A percentile compares a stretch with the other conserved stretches of the same genome.
These are phyloP conservation scores for Siniperca knerii DNA, from an alignment of 2,113 vertebrate species.

Conservation along the genomic window DNA sequence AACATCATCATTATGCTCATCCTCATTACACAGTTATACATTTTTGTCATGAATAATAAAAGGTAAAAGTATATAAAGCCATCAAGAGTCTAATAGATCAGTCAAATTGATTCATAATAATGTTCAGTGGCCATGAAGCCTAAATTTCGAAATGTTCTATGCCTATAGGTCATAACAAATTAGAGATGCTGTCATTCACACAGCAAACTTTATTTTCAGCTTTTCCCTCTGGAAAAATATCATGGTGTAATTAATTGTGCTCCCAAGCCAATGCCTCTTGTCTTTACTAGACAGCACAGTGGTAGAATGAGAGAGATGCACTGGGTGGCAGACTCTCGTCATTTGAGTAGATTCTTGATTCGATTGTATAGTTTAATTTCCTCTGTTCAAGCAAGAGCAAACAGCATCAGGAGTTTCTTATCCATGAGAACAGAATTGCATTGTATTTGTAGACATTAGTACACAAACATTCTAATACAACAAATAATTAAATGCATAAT, in stretches of 20 bases:
- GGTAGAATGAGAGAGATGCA: constrained; percentile 39
- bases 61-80: constrained; percentile 49
- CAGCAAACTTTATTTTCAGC: constrained; percentile 62
- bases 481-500: constrained; percentile 49
- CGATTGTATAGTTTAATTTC: constrained; percentile 76
- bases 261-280: constrained; percentile 53
- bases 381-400: constrained; percentile 49
- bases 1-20: constrained; percentile 31
- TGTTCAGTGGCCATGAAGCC: constrained; percentile 52
- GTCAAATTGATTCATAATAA: constrained; percentile 49
- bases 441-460: constrained; percentile 44
- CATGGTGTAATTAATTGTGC: constrained; percentile 69
- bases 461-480: constrained; percentile 32
- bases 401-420: constrained; percentile 23
- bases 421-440: constrained; percentile 8
- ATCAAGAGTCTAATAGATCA: constrained; percentile 49
- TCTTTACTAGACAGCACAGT: constrained; percentile 49
- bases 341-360: constrained; percentile 64
- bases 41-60: constrained; percentile 49
- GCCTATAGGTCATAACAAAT: constrained; percentile 74
- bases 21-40: constrained; percentile 40
- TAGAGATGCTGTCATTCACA: constrained; percentile 62
- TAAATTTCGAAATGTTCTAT: constrained; percentile 41
- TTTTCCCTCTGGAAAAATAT: constrained; percentile 65
- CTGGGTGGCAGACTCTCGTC: constrained; percentile 55